Evolutionary conservation across 2,888 invertebrate species (phyloP).

Genomic region (Lomographa bimaculata): DNA sequence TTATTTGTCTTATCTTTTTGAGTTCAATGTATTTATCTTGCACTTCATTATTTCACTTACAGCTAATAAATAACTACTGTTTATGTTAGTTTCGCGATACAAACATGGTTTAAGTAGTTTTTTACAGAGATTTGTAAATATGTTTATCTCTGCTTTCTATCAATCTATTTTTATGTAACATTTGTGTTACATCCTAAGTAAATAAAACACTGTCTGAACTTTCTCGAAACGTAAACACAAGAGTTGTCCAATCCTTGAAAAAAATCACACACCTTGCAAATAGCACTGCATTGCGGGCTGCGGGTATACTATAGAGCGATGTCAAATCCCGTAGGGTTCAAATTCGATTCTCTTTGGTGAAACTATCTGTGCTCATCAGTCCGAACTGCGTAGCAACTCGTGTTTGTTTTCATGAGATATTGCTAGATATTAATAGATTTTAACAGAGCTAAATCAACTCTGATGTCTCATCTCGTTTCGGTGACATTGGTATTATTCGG

Average conservation of each 20-base stretch:
- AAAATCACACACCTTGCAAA: background rate
- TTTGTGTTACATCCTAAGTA: too few species aligned
- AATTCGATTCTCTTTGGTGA: too few species aligned
- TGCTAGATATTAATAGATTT: constrained; percentile 18
- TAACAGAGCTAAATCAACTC: constrained; percentile 6
- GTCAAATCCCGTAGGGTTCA: too few species aligned
- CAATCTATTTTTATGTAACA: too few species aligned
- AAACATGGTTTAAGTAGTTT: too few species aligned
- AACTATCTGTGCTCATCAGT: constrained; percentile 8
- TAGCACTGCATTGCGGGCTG: constrained; percentile 14
- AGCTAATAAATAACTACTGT: constrained; percentile 58
- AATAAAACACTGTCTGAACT: background rate
- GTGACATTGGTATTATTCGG: constrained; percentile 1
- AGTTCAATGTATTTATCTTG: constrained; percentile 62
- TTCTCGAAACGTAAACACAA: background rate
- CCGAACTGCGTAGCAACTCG: background rate
- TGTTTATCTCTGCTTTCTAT: background rate
- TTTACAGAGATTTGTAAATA: too few species aligned
- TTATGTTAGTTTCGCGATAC: constrained; percentile 47
- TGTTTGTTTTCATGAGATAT: constrained; percentile 11
- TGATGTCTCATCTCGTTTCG: constrained; percentile 7
- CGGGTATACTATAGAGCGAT: constrained; percentile 4
- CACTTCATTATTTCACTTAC: constrained; percentile 55
- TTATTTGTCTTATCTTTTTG: constrained; percentile 57
- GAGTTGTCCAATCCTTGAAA: too few species aligned